Evolutionary conservation across 2,113 vertebrate species (phyloP).

Genomic region (Amphilophus citrinellus): DNA sequence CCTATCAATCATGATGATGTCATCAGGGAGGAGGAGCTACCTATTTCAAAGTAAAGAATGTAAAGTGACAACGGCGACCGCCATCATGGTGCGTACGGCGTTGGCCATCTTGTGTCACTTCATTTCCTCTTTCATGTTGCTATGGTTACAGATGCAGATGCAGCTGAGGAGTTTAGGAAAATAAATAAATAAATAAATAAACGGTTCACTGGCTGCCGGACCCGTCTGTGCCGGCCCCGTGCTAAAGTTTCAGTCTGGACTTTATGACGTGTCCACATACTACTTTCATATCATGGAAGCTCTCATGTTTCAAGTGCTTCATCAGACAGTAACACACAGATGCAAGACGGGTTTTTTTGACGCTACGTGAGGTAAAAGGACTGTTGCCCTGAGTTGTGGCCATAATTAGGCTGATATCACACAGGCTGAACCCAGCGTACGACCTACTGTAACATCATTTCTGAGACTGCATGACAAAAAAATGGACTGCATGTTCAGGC

Average conservation of each 20-base stretch:
- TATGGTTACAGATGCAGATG: neutral
- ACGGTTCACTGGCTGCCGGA: neutral
- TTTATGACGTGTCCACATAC: neutral
- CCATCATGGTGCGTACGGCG: too few species aligned
- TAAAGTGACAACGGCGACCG: neutral
- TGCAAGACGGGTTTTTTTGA: neutral
- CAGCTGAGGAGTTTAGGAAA: neutral
- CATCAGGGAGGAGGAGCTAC: neutral
- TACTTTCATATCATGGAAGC: too few species aligned
- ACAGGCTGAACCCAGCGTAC: too few species aligned
- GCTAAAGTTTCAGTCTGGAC: neutral
- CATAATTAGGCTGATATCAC: neutral
- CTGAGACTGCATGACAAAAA: neutral
- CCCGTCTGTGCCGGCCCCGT: neutral
- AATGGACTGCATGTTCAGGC: neutral
- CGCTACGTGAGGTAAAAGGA: rapidly evolving
- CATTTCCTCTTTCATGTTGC: neutral
- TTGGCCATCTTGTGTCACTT: neutral
- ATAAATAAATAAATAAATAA: neutral
- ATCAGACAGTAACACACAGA: neutral
- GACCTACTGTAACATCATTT: neutral
- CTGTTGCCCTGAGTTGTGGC: neutral
- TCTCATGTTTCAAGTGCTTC: neutral
- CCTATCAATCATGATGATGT: neutral
- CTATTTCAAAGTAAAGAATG: neutral